These are phyloP conservation scores for Gallirallus australis DNA, from an alignment of 2,797 vertebrate genomes.

Conservation along the genomic window DNA sequence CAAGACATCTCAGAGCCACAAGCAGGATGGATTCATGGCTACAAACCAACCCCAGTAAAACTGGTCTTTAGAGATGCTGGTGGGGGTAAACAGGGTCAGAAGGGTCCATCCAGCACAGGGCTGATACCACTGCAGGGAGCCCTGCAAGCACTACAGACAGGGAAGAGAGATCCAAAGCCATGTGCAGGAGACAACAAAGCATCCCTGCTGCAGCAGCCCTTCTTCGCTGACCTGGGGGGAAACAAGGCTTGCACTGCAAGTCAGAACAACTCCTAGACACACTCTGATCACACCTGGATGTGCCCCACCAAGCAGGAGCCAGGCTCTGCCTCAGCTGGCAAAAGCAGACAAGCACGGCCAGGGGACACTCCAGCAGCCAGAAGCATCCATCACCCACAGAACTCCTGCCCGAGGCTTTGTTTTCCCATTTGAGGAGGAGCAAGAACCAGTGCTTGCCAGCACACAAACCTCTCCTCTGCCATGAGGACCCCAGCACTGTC, in stretches of 20 bases:
- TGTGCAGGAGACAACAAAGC: background rate
- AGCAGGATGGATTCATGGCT: background rate
- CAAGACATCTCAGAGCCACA: background rate
- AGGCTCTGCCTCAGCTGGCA: background rate
- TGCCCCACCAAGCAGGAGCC: background rate
- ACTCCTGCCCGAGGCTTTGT: background rate
- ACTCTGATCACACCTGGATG: background rate
- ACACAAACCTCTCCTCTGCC: background rate
- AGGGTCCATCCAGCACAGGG: fast-evolving
- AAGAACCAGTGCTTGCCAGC: fast-evolving
- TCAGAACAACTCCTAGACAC: background rate
- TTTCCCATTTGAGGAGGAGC: background rate
- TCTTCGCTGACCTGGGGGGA: background rate
- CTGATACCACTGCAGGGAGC: fast-evolving
- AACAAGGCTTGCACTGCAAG: background rate
- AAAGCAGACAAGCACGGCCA: background rate
- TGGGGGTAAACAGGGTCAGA: background rate
- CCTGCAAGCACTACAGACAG: fast-evolving
- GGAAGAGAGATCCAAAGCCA: background rate
- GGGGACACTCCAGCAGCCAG: background rate
- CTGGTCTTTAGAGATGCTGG: fast-evolving
- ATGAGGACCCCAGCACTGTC: fast-evolving
- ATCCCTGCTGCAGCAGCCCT: background rate
- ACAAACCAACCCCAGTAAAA: background rate
- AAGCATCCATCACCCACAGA: background rate